Evolutionary conservation across 2,113 vertebrate species (phyloP).

Genomic region (Pelusios castaneus): DNA sequence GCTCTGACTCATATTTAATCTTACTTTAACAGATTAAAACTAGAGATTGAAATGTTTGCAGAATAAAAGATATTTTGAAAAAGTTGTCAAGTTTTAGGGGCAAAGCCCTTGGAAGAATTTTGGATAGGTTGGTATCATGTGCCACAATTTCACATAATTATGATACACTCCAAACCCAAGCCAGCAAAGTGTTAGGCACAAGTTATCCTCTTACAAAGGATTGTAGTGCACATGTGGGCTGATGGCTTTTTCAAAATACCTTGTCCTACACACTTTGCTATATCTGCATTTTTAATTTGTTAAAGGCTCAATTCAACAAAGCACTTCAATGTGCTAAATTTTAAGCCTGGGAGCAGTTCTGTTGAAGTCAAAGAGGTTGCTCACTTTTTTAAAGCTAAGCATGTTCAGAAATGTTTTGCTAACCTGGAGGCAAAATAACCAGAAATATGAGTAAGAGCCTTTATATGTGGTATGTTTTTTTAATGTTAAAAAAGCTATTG

Average conservation of each 20-base stretch:
- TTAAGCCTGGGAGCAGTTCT: background rate
- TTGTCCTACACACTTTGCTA: background rate
- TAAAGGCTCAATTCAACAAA: background rate
- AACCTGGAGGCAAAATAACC: background rate
- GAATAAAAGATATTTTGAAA: background rate
- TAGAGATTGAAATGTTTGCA: background rate
- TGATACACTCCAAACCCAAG: background rate
- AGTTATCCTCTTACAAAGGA: background rate
- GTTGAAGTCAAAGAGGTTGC: background rate
- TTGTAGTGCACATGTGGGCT: background rate
- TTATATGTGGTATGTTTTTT: background rate
- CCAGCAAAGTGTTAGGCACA: background rate
- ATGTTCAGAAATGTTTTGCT: background rate
- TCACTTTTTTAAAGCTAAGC: background rate
- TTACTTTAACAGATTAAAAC: background rate
- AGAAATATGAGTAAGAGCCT: background rate
- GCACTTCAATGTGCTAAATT: background rate
- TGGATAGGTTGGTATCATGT: background rate
- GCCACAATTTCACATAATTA: background rate
- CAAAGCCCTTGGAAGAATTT: background rate
- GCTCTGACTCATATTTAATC: background rate
- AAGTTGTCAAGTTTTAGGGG: background rate
- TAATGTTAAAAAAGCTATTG: background rate
- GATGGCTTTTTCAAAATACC: background rate
- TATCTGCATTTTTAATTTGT: background rate